Conservation (phyloP, 1,140 invertebrate genomes). For the Triops longicaudatus region DNA sequence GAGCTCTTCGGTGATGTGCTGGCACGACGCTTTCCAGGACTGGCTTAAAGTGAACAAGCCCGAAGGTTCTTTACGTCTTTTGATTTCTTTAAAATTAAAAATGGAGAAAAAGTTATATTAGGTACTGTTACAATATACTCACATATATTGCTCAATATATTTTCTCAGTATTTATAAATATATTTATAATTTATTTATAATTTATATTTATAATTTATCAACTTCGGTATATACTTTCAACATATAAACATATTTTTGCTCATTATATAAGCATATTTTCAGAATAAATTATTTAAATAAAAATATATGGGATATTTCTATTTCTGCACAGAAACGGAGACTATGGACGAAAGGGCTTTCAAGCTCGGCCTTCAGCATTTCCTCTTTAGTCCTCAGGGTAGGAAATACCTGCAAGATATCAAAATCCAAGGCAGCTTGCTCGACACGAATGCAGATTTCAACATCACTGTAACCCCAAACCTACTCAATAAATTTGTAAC, state of each 20-base stretch:
- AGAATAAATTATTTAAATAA: too few species aligned
- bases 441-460: slow-evolving; percentile 37
- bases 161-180: too few species aligned
- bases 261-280: too few species aligned
- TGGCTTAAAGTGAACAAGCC: slow-evolving; percentile 28
- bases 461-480: slow-evolving; percentile 39
- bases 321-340: slow-evolving; percentile 13
- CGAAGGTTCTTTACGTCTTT: not conserved
- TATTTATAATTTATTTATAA: too few species aligned
- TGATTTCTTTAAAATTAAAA: not conserved
- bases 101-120: not conserved
- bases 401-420: slow-evolving; percentile 41
- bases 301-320: not conserved
- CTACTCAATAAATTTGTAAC: not conserved
- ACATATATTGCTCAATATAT: not conserved
- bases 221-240: too few species aligned
- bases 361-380: slow-evolving; percentile 40
- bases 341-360: slow-evolving; percentile 38
- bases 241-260: too few species aligned
- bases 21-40: slow-evolving; percentile 33
- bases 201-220: too few species aligned
- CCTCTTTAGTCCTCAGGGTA: slow-evolving; percentile 39
- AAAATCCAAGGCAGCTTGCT: slow-evolving; percentile 39
- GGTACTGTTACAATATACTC: too few species aligned
- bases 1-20: slow-evolving; percentile 39